These are phyloP conservation scores for Chironomus tentans DNA, from an alignment of 2,888 invertebrate species.

Conservation along the genomic window DNA sequence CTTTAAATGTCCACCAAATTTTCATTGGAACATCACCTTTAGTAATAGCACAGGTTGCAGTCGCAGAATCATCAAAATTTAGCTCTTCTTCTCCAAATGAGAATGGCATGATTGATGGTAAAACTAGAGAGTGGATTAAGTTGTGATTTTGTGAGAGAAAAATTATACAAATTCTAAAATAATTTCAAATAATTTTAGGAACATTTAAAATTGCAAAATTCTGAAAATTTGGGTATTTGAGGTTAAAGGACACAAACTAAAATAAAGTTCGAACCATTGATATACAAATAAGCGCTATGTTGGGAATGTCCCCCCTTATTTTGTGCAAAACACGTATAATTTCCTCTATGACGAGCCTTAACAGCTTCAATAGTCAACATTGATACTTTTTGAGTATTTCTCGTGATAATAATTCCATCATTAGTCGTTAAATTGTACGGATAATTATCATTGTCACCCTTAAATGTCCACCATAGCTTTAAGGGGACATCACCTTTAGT, in stretches of 20 bases:
- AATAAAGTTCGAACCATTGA: constrained; percentile 51
- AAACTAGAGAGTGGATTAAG: no score
- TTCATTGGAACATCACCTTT: constrained; percentile 71
- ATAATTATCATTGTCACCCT: constrained; percentile 35
- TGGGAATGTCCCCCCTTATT: constrained; percentile 60
- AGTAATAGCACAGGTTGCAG: constrained; percentile 56
- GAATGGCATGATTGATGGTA: constrained; percentile 47
- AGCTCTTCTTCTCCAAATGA: constrained; percentile 51
- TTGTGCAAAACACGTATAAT: constrained; percentile 5
- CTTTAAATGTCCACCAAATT: constrained; percentile 57
- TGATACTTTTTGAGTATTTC: constrained; percentile 30
- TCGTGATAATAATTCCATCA: constrained; percentile 44
- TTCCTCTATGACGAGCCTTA: no score
- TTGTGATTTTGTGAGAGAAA: no score
- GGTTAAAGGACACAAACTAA: no score
- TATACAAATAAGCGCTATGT: constrained; percentile 58
- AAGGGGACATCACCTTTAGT: constrained; percentile 61
- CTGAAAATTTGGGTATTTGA: no score
- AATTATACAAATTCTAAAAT: no score
- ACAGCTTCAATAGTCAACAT: no score
- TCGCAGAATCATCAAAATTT: constrained; percentile 52
- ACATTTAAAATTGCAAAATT: no score
- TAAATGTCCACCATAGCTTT: constrained; percentile 58
- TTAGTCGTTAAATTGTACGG: constrained; percentile 34
- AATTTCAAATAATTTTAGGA: constrained; percentile 41